Evolutionary conservation across 2,888 invertebrate species (phyloP).

Genomic region (Lithosia quadra): DNA sequence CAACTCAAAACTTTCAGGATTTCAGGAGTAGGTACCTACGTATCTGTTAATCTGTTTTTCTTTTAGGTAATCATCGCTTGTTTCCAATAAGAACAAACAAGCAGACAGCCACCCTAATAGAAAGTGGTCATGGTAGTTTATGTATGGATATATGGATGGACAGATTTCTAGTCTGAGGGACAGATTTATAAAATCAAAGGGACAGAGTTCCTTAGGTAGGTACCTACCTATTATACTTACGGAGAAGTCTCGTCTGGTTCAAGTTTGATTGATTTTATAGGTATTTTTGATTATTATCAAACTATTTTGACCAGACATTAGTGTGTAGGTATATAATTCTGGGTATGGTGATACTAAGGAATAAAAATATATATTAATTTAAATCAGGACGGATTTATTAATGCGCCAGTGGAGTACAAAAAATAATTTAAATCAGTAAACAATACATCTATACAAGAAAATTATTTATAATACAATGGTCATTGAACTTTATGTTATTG

Average conservation of each 20-base stretch:
- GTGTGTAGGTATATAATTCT: background rate
- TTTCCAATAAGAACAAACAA: background rate
- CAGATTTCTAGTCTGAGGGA: too few species aligned
- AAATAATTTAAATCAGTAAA: constrained; percentile 57
- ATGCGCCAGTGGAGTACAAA: constrained; percentile 60
- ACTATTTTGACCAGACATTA: background rate
- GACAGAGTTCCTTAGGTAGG: too few species aligned
- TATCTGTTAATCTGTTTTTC: background rate
- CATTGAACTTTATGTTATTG: constrained; percentile 34
- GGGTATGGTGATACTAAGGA: background rate
- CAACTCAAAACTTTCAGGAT: background rate
- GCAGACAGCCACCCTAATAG: background rate
- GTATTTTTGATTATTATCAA: too few species aligned
- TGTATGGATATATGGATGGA: background rate
- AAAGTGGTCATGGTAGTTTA: background rate
- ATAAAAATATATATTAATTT: constrained; percentile 3
- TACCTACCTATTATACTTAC: too few species aligned
- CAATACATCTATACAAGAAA: constrained; percentile 48
- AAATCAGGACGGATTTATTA: constrained; percentile 66
- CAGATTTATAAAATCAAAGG: too few species aligned
- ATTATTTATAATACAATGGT: constrained; percentile 48
- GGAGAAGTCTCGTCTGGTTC: too few species aligned
- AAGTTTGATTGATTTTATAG: too few species aligned
- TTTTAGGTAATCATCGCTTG: too few species aligned
- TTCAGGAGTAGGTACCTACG: too few species aligned